Evolutionary conservation across 2,888 invertebrate species (phyloP).

Genomic region (Hyposoter didymator): DNA sequence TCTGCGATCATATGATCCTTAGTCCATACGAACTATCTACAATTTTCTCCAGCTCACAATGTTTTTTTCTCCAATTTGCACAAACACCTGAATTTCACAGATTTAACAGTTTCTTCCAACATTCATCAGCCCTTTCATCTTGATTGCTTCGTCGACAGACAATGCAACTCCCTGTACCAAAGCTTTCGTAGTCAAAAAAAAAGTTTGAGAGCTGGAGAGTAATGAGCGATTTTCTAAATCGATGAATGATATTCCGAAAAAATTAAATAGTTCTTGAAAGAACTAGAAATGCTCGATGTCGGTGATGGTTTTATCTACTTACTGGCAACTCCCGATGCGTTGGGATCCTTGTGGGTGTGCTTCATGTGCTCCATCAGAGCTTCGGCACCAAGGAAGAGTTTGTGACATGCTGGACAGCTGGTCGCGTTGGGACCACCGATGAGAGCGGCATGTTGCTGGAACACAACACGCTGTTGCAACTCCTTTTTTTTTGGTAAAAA

Average conservation of each 20-base stretch:
- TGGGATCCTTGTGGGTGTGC: constrained; percentile 96
- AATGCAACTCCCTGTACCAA: constrained; percentile 1
- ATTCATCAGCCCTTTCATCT: neutral
- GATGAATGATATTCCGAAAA: neutral
- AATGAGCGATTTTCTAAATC: neutral
- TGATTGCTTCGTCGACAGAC: neutral
- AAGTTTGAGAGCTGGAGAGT: constrained; percentile 8
- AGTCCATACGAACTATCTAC: neutral
- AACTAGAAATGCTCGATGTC: neutral
- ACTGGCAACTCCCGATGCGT: constrained; percentile 95
- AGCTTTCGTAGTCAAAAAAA: neutral
- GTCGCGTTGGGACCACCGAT: constrained; percentile 96
- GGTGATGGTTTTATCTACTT: constrained; percentile 85
- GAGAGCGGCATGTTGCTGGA: constrained; percentile 97
- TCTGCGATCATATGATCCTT: constrained; percentile 6
- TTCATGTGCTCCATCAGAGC: constrained; percentile 98
- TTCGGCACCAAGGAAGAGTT: constrained; percentile 96
- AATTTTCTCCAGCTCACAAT: constrained; percentile 42
- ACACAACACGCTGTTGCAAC: constrained; percentile 97
- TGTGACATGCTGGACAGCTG: constrained; percentile 97
- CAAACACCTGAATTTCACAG: constrained; percentile 29
- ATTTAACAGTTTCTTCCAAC: neutral
- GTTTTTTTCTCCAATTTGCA: constrained; percentile 2
- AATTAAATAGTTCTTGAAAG: neutral
- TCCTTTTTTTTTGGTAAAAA: constrained; percentile 85